Conservation (phyloP, 2,888 invertebrate species). For the Ichneumoninae sp. region DNA sequence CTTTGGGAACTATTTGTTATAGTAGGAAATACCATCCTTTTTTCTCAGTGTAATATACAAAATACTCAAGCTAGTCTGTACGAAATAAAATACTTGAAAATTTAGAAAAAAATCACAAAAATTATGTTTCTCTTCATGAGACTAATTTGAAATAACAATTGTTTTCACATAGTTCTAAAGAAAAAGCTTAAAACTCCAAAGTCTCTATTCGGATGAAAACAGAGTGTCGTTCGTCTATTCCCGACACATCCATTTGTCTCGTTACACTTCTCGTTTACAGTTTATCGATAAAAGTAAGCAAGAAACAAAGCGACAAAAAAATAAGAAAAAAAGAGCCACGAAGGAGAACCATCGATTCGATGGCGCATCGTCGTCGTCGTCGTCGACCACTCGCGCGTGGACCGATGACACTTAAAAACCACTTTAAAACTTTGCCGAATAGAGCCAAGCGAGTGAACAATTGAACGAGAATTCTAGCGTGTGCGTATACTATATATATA, state of each 20-base stretch:
- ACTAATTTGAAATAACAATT: not conserved
- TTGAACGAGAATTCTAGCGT: slow-evolving; percentile 37
- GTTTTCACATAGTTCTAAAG: not conserved
- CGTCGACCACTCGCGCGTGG: slow-evolving; percentile 70
- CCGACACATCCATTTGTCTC: slow-evolving; percentile 80
- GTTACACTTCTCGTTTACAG: slow-evolving; percentile 73
- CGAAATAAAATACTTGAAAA: no score
- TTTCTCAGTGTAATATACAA: no score
- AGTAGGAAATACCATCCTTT: no score
- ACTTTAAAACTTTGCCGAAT: slow-evolving; percentile 78
- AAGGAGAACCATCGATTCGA: slow-evolving; percentile 43
- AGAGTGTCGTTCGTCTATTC: slow-evolving; percentile 64
- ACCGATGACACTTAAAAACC: slow-evolving; percentile 81
- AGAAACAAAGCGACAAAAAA: slow-evolving; percentile 1
- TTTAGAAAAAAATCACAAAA: no score
- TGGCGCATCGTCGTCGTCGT: slow-evolving; percentile 25
- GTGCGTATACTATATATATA: slow-evolving; percentile 5
- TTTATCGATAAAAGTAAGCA: slow-evolving; percentile 77
- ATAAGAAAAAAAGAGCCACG: not conserved
- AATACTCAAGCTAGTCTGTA: no score
- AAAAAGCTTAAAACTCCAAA: not conserved
- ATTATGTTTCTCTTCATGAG: no score
- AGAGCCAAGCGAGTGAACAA: slow-evolving; percentile 65
- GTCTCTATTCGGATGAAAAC: slow-evolving; percentile 2
- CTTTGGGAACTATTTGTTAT: no score